Conservation (phyloP, 2,797 vertebrate species). For the Gobionotothen gibberifrons region DNA sequence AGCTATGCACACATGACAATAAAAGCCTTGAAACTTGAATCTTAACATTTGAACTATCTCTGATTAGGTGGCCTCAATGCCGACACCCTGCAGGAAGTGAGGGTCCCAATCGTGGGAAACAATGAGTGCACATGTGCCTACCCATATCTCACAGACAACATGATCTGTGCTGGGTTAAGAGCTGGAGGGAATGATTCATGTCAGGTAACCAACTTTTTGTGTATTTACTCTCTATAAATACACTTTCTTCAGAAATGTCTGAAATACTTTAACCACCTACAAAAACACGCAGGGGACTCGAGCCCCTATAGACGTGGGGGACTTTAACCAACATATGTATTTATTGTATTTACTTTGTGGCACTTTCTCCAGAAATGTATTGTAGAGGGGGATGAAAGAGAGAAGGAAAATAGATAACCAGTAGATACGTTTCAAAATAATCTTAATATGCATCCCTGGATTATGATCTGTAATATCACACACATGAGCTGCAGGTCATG, state of each 20-base stretch:
- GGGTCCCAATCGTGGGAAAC: constrained; percentile 65
- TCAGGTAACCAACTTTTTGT: constrained; percentile 52
- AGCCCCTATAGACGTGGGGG: too few relatives aligned
- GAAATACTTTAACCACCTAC: too few relatives aligned
- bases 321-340: neutral
- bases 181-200: constrained; percentile 70
- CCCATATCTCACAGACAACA: constrained; percentile 20
- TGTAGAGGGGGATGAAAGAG: too few relatives aligned
- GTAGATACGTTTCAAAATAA: too few relatives aligned
- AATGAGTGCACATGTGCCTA: constrained; percentile 46
- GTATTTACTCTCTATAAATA: neutral
- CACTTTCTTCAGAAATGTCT: neutral
- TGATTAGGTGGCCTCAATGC: too few relatives aligned
- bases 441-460: neutral
- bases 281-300: too few relatives aligned
- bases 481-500: neutral
- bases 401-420: neutral
- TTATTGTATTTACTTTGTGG: too few relatives aligned
- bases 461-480: neutral
- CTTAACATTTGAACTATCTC: too few relatives aligned
- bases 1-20: too few relatives aligned
- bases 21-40: too few relatives aligned
- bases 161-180: constrained; percentile 66
- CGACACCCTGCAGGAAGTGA: constrained; percentile 63
- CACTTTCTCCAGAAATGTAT: neutral